Conservation (phyloP, 2,888 invertebrate species). For the Pterobdella sp. region DNA sequence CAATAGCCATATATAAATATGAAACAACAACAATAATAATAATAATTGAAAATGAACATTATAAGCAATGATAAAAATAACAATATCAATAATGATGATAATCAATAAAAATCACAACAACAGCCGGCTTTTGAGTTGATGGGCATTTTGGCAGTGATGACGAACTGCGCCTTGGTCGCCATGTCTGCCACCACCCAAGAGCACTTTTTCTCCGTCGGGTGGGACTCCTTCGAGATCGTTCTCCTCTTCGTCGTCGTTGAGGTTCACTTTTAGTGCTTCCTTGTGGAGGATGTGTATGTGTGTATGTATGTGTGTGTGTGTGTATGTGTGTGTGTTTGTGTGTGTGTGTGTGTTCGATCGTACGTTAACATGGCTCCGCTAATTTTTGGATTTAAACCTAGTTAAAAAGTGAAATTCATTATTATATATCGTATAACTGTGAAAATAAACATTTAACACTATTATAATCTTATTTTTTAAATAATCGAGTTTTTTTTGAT, state of each 20-base stretch:
- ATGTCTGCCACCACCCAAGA: constrained; percentile 61
- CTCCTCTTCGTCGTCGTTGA: constrained; percentile 63
- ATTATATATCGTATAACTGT: no score
- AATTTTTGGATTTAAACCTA: no score
- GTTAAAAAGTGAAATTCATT: no score
- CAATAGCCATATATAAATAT: no score
- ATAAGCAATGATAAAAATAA: no score
- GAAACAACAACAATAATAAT: no score
- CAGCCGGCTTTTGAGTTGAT: constrained; percentile 63
- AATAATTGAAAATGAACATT: no score
- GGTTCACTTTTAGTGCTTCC: constrained; percentile 43
- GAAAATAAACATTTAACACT: no score
- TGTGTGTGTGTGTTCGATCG: neutral
- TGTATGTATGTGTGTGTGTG: neutral
- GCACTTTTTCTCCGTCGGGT: constrained; percentile 50
- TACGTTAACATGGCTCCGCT: neutral
- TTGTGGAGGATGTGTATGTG: constrained; percentile 5
- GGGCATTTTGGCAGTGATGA: constrained; percentile 62
- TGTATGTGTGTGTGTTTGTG: neutral
- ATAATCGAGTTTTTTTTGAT: no score
- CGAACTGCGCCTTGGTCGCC: constrained; percentile 67
- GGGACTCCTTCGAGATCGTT: constrained; percentile 54
- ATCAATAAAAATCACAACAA: no score
- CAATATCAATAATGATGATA: no score
- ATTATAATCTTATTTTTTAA: no score